Evolutionary conservation across 2,888 invertebrate genomes (phyloP), one percentile per base, ranked within the genome.

Genomic region (Tetrapedia diversipes): DNA sequence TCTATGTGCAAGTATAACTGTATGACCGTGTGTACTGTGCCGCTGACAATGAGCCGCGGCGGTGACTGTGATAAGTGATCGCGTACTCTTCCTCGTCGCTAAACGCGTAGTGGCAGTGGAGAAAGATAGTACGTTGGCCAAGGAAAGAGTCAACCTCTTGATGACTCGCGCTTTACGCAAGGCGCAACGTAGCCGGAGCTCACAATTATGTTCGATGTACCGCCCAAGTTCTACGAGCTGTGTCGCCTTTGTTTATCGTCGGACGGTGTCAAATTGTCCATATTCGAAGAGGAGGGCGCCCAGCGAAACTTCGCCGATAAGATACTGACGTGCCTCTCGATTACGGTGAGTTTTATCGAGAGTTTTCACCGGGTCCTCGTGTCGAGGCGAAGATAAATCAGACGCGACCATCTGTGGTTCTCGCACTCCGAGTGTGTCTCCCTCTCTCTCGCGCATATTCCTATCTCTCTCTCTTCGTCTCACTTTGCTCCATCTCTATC

Each of bases 161-260:
- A 89, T 89, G 89, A 88, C 86, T 88, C 89, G 90, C 86, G 86
- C 82, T 87, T 86, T 87, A 86, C 86, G 87, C 82, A 84, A 82
- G 86, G 85, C 87, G 86, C 86, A 86, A 81, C 85, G 84, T 84
- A 86, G 86, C 85, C 85, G 85, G 85, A 85, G 85, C 70, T 81
- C 82, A 93, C 93, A 95, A 96, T 95, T 95, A 96, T 96, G 96
- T 96, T 95, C 95, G 95, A 95, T 95, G 95, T 97, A 95, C 96
- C 96, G 95, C 95, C 95, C 94, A 97, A 96, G 95, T 97, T 96
- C 94, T 96, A 96, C 94, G 96, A 96, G 95, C 95, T 97, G 94
- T 97, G 97, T 96, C 96, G 97, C 94, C 95, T 97, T 95, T 97
- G 97, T 95, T 95, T 97, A 95, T 96, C 96, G 93, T 90, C 91